Base-by-base conservation (phyloP, 2,888 invertebrate species). In the Melanostoma scalare region DNA sequence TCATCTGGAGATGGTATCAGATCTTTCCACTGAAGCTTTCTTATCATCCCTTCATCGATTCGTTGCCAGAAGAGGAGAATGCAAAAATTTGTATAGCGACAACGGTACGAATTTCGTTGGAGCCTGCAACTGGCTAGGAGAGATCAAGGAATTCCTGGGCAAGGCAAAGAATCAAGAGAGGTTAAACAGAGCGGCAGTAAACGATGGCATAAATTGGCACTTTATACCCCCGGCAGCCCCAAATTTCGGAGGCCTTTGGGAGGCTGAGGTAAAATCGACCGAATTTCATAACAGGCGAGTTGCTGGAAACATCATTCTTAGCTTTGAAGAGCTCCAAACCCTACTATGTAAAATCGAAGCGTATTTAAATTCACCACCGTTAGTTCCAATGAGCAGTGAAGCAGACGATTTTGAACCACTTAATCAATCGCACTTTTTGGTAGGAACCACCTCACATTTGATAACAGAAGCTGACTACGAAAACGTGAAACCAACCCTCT, bases 101-200 rank as follows among this genome's bases (percentile, higher is more conserved):
- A 65, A 65, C 38, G 78, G 73, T 9, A 79, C 73, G 3, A 79
- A 73, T 38, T 79, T 67, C 53, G 40, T 75, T n/a, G 60, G 60
- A 4, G 65, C 75, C n/a, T 56, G 44, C 30, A 68, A 61, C 31
- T 33, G 20, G 20, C 20, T 20, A 31, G 50, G 50, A 31, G 50
- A 50, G 8, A 30, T 31, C 3, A 50, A 50, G 10, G 3, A 50
- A 1, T 50, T 50, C 31, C 31, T 50, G 52, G 20, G 35, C 9
- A 53, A 36, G 10, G 6, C 6, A 4, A 53, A 36, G 4, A 3
- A n/a, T 33, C 73, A 36, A 63, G 55, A 36, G 31, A 48, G 36
- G 10, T 65, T 46, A 36, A 36, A 53, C 10, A 53, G 36, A 53
- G n/a, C 36, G 6, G 53, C 53, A 10, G 53, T 53, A 10, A 61